Conservation (phyloP, 53 echinoderm and acorn worm genomes). For the Temnopleurus reevesii region DNA sequence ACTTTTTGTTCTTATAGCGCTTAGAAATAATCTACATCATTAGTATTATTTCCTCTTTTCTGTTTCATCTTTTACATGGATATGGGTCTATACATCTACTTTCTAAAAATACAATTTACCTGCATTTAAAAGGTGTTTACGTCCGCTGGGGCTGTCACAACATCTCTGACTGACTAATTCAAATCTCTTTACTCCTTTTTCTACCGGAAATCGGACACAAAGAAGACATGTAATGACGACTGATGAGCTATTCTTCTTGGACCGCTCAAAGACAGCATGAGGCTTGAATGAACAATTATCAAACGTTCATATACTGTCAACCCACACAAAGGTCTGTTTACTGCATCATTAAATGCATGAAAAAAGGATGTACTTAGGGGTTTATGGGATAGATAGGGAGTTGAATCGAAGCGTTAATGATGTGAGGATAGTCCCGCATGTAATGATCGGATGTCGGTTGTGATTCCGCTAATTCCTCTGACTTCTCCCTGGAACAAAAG, state of each 20-base stretch:
- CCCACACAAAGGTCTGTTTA: not conserved
- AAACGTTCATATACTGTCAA: not conserved
- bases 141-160: not conserved
- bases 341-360: constrained; percentile 9
- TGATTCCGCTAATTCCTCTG: not conserved
- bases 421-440: not conserved
- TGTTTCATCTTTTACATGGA: no score
- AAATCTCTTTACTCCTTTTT: not conserved
- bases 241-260: not conserved
- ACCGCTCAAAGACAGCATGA: not conserved
- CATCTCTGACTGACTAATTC: not conserved
- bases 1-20: no score
- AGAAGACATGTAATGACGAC: not conserved
- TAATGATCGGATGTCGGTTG: not conserved
- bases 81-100: no score
- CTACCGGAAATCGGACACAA: not conserved
- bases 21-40: no score
- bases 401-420: not conserved
- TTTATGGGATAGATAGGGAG: not conserved
- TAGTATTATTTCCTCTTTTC: no score
- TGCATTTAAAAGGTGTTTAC: not conserved
- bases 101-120: not conserved
- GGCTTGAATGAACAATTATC: not conserved
- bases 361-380: not conserved
- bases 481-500: not conserved